These are phyloP conservation scores for Drosophila nigricruria DNA, from an alignment of 2,888 invertebrate genomes.

Conservation along the genomic window DNA sequence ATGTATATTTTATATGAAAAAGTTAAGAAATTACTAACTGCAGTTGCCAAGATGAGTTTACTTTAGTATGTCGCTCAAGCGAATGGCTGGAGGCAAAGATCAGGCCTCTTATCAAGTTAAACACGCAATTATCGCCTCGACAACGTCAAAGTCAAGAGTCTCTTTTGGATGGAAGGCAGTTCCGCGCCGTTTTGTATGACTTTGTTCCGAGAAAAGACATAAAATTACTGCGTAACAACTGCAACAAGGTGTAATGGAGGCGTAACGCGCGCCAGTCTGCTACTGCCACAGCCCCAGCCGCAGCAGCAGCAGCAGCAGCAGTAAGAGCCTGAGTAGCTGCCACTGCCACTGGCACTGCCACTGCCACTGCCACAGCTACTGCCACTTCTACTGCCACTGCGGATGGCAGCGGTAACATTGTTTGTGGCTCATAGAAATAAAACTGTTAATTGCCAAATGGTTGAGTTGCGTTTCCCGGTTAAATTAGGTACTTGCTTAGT, in stretches of 20 bases:
- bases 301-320: background rate
- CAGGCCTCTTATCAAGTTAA: conserved; percentile 65
- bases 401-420: conserved; percentile 63
- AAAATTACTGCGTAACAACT: conserved; percentile 83
- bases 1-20: conserved; percentile 11
- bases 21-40: conserved; percentile 10
- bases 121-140: conserved; percentile 73
- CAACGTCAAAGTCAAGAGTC: conserved; percentile 48
- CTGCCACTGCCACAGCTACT: background rate
- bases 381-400: conserved; percentile 1
- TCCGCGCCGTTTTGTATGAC: conserved; percentile 82
- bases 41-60: conserved; percentile 22
- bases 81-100: conserved; percentile 27
- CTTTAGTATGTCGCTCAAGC: conserved; percentile 21
- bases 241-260: conserved; percentile 83
- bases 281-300: conserved; percentile 11
- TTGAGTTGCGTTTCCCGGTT: conserved; percentile 69
- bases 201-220: conserved; percentile 83
- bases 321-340: conserved; percentile 1
- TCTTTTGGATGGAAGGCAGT: conserved; percentile 53
- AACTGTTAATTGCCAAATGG: conserved; percentile 80
- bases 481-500: conserved; percentile 52
- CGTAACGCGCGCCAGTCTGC: conserved; percentile 65
- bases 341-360: background rate
- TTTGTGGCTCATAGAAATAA: conserved; percentile 79